A percentile compares a stretch with the other conserved stretches of the same genome.
Evolutionary conservation across 2,113 vertebrate genomes (phyloP).

Genomic region (Sisor rabdophorus): DNA sequence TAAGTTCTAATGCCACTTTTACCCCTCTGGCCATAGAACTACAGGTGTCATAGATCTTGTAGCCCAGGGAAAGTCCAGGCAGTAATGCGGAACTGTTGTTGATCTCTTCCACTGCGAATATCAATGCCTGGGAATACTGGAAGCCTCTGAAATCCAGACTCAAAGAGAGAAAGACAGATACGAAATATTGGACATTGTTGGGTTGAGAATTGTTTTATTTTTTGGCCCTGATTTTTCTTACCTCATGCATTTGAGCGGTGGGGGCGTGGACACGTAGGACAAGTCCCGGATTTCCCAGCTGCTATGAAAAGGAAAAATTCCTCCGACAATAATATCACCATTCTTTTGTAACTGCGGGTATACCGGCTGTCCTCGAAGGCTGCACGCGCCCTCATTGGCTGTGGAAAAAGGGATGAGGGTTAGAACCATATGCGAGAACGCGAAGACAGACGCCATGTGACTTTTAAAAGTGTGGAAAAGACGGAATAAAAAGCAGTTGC

Average conservation of each 20-base stretch:
- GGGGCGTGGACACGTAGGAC: constrained; percentile 52
- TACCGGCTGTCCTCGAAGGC: constrained; percentile 36
- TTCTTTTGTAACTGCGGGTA: constrained; percentile 64
- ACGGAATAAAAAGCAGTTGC: too few relatives aligned
- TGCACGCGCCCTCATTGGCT: constrained; percentile 43
- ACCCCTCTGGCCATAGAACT: constrained; percentile 56
- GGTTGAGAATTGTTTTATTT: too few relatives aligned
- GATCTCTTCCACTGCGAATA: constrained; percentile 50
- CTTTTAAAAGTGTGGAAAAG: too few relatives aligned
- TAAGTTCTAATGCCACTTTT: constrained; percentile 57
- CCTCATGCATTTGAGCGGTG: constrained; percentile 36
- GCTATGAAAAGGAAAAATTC: constrained; percentile 72
- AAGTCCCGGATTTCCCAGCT: constrained; percentile 27
- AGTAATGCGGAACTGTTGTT: constrained; percentile 67
- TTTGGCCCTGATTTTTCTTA: too few relatives aligned
- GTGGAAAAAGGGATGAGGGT: constrained; percentile 20
- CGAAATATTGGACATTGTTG: background rate
- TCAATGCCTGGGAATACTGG: constrained; percentile 66
- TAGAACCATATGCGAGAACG: constrained; percentile 40
- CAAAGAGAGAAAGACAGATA: background rate
- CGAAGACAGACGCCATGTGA: background rate
- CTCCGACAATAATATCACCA: constrained; percentile 68
- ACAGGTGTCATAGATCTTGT: constrained; percentile 61
- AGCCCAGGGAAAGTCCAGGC: constrained; percentile 53
- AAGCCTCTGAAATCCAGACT: constrained; percentile 68